phyloP scores from a whole-genome alignment of 2,797 vertebrate species.

The Cynopterus sphinx region DNA sequence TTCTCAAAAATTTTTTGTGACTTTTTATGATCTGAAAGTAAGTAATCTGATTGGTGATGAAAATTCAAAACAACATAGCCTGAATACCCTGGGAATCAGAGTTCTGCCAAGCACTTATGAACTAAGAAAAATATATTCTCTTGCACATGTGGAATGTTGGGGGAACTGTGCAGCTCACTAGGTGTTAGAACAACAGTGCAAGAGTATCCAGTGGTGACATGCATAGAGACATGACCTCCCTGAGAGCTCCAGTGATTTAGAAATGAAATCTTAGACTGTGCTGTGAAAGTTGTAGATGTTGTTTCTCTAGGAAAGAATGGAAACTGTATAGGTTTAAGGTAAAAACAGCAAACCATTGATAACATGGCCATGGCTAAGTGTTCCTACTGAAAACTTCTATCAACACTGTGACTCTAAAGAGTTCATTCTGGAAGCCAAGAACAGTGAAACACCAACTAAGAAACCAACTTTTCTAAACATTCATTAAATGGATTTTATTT shows the following conservation, averaged over 20 bases:
- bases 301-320: not conserved
- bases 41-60: slow-evolving; percentile 80
- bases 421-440: slow-evolving; percentile 6
- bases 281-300: slow-evolving; percentile 39
- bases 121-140: slow-evolving; percentile 75
- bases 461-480: not conserved
- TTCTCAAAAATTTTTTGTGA: slow-evolving; percentile 68
- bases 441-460: not conserved
- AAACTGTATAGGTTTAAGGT: slow-evolving; percentile 14
- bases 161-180: slow-evolving; percentile 44
- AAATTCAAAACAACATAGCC: slow-evolving; percentile 74
- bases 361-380: not conserved
- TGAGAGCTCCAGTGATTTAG: slow-evolving; percentile 37
- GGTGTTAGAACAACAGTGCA: slow-evolving; percentile 75
- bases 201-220: slow-evolving; percentile 62
- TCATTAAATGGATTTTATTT: slow-evolving; percentile 18
- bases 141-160: slow-evolving; percentile 62
- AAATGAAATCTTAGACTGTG: slow-evolving; percentile 57
- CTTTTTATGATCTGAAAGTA: slow-evolving; percentile 73
- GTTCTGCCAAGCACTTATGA: slow-evolving; percentile 73
- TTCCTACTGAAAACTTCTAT: slow-evolving; percentile 44
- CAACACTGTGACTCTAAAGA: not conserved
- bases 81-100: slow-evolving; percentile 70
- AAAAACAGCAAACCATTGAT: not conserved
- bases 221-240: slow-evolving; percentile 57